Conservation (phyloP, 2,888 invertebrate genomes). For the Synanthedon formicaeformis region DNA sequence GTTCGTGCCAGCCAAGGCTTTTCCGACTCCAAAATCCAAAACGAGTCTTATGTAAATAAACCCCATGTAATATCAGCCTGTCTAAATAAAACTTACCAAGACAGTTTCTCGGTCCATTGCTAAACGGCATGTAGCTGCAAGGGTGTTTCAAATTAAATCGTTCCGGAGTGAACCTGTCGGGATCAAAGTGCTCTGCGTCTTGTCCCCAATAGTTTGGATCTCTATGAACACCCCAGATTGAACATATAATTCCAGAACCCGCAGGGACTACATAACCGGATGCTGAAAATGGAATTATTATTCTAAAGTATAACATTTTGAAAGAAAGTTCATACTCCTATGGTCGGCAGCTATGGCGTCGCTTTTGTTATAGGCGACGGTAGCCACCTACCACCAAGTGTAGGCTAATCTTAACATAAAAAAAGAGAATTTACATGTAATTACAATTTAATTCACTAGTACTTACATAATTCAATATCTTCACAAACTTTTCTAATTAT, state of each 20-base stretch:
- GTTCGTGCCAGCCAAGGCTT: no score
- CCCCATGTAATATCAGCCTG: no score
- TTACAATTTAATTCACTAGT: neutral
- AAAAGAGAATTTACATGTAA: no score
- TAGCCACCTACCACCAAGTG: neutral
- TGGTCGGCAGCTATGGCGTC: neutral
- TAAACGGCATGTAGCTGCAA: conserved; percentile 64
- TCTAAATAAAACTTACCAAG: conserved; percentile 38
- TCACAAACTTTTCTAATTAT: conserved; percentile 48
- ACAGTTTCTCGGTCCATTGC: conserved; percentile 65
- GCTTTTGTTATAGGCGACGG: no score
- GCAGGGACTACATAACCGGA: conserved; percentile 44
- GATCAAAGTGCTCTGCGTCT: conserved; percentile 72
- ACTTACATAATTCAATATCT: conserved; percentile 47
- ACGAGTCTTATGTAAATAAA: no score
- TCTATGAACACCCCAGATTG: conserved; percentile 63
- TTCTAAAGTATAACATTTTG: conserved; percentile 14
- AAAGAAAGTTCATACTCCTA: neutral
- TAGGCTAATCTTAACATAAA: neutral
- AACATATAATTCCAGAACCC: conserved; percentile 54
- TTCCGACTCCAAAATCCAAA: no score
- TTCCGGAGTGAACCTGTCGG: conserved; percentile 72
- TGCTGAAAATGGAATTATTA: neutral
- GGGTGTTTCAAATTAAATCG: conserved; percentile 39
- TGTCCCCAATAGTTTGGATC: conserved; percentile 72